phyloP scores from a whole-genome alignment of 2,113 vertebrate genomes.

The Nannospalax galili region DNA sequence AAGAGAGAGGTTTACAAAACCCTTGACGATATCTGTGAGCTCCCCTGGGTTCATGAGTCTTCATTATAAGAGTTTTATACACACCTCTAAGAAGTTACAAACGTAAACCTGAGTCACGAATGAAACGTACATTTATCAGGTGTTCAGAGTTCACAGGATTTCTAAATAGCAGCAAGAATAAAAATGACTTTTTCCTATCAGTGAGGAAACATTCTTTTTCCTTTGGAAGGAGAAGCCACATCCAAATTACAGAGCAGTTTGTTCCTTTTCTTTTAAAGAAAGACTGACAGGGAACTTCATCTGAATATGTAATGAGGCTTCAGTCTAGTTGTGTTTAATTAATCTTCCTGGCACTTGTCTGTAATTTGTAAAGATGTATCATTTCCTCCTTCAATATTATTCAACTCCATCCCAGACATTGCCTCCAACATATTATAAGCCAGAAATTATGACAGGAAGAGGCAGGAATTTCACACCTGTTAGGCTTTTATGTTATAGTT shows the following conservation, averaged over 20 bases:
- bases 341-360: constrained; percentile 20
- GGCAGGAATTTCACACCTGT: neutral
- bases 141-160: neutral
- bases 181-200: neutral
- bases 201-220: neutral
- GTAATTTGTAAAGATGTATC: constrained; percentile 44
- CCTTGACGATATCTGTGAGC: neutral
- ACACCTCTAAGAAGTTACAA: neutral
- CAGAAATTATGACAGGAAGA: neutral
- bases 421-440: neutral
- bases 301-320: constrained; percentile 16
- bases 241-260: constrained; percentile 24
- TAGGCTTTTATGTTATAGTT: constrained; percentile 60
- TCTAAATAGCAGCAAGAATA: neutral
- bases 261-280: neutral
- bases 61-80: neutral
- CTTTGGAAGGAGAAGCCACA: neutral
- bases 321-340: constrained; percentile 6
- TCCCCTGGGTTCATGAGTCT: neutral
- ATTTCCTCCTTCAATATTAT: neutral
- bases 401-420: neutral
- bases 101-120: neutral
- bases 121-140: neutral
- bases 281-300: constrained; percentile 1
- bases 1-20: neutral